These are phyloP conservation scores for Cataglyphis altisquamis DNA, from an alignment of 2,888 invertebrate species.

Conservation along the genomic window DNA sequence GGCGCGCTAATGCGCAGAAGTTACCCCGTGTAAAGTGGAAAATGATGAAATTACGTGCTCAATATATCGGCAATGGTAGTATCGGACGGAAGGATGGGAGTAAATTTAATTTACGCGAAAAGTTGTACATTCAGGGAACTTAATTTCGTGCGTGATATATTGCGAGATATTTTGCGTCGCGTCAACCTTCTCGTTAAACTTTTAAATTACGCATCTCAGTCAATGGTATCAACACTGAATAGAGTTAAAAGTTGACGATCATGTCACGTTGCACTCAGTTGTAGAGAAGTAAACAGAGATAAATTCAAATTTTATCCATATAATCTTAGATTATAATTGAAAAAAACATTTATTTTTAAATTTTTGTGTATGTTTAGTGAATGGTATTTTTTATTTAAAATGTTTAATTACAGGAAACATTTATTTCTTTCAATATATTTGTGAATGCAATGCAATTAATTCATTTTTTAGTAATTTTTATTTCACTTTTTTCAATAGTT, in stretches of 20 bases:
- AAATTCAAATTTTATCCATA: neutral
- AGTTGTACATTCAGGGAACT: constrained; percentile 18
- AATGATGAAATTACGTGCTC: constrained; percentile 40
- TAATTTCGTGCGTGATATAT: constrained; percentile 27
- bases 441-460: neutral
- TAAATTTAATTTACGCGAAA: constrained; percentile 29
- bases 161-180: neutral
- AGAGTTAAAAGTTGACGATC: neutral
- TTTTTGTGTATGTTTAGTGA: neutral
- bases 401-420: neutral
- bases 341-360: neutral
- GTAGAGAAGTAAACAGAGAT: neutral
- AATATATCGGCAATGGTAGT: constrained; percentile 28
- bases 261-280: neutral
- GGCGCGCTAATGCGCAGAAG: constrained; percentile 33
- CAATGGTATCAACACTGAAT: neutral
- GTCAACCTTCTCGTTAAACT: neutral
- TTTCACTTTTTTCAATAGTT: neutral
- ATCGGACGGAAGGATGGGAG: constrained; percentile 1
- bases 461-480: neutral
- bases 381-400: neutral
- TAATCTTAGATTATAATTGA: neutral
- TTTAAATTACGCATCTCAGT: neutral
- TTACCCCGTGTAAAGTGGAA: constrained; percentile 39
- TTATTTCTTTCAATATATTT: neutral